Percentiles rank a stretch among this genome's conserved stretches.
phyloP scores from a whole-genome alignment of 1,140 invertebrate genomes.

The Hylaeus volcanicus region DNA sequence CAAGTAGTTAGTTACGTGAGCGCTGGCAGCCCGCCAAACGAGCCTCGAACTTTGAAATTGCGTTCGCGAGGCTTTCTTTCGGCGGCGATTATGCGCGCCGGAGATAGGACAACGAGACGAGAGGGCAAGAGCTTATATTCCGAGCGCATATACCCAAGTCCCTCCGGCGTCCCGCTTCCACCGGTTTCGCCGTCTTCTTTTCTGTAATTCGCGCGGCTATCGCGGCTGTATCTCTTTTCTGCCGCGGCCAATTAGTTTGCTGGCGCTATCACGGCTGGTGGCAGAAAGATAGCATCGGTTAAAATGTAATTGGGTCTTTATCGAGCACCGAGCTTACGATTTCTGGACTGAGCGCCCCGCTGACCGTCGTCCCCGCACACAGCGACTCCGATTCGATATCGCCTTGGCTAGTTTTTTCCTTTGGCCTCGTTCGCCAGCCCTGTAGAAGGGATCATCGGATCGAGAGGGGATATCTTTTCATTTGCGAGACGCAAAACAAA shows the following conservation, averaged over 20 bases:
- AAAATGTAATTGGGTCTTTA: conserved; percentile 69
- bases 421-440: not conserved
- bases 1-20: conserved; percentile 67
- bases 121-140: conserved; percentile 24
- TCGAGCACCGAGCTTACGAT: conserved; percentile 52
- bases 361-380: conserved; percentile 18
- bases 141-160: no score
- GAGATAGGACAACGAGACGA: conserved; percentile 34
- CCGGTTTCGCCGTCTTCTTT: conserved; percentile 34
- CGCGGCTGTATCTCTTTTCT: conserved; percentile 47
- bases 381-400: conserved; percentile 9
- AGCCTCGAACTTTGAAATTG: conserved; percentile 56
- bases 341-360: conserved; percentile 5
- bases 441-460: not conserved
- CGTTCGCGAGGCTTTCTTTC: conserved; percentile 47
- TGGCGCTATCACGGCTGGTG: conserved; percentile 51
- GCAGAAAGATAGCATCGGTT: conserved; percentile 40
- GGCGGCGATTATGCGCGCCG: conserved; percentile 44
- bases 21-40: conserved; percentile 60
- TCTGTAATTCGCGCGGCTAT: conserved; percentile 55
- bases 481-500: not conserved
- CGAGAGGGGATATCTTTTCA: not conserved
- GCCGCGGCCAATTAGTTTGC: conserved; percentile 67
- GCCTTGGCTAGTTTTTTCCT: no score
- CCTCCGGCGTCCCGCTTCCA: not conserved